These are phyloP conservation scores for Rotaria magnacalcarata DNA, from an alignment of 2,888 invertebrate species.

Conservation along the genomic window DNA sequence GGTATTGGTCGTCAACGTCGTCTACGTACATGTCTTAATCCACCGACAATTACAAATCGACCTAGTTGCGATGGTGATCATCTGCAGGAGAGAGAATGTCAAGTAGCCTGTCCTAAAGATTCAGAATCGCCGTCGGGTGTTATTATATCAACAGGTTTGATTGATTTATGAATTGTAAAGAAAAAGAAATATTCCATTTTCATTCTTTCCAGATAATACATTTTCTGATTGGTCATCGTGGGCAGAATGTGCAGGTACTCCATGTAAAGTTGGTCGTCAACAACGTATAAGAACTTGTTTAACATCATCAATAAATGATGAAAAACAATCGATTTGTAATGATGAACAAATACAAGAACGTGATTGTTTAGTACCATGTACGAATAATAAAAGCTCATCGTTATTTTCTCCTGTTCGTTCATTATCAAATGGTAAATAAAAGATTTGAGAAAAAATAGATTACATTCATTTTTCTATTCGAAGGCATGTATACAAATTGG, in stretches of 20 bases:
- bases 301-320: not conserved
- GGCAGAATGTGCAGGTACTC: not conserved
- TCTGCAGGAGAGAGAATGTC: conserved; percentile 35
- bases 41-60: conserved; percentile 40
- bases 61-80: conserved; percentile 42
- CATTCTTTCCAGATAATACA: not conserved
- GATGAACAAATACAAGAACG: conserved; percentile 30
- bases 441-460: not conserved
- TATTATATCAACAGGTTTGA: not conserved
- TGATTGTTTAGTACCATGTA: conserved; percentile 6
- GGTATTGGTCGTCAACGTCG: conserved; percentile 43
- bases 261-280: conserved; percentile 2
- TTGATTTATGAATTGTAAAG: not conserved
- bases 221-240: conserved; percentile 29
- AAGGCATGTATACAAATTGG: conserved; percentile 12
- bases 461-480: not conserved
- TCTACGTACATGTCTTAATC: conserved; percentile 40
- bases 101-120: conserved; percentile 24
- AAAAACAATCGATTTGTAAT: not conserved
- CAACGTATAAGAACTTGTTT: conserved; percentile 9
- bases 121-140: not conserved
- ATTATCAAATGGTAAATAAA: not conserved
- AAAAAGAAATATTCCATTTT: not conserved
- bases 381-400: not conserved
- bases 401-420: not conserved